Base-by-base conservation (phyloP, 2,888 invertebrate species). In the Tholera decimalis region DNA sequence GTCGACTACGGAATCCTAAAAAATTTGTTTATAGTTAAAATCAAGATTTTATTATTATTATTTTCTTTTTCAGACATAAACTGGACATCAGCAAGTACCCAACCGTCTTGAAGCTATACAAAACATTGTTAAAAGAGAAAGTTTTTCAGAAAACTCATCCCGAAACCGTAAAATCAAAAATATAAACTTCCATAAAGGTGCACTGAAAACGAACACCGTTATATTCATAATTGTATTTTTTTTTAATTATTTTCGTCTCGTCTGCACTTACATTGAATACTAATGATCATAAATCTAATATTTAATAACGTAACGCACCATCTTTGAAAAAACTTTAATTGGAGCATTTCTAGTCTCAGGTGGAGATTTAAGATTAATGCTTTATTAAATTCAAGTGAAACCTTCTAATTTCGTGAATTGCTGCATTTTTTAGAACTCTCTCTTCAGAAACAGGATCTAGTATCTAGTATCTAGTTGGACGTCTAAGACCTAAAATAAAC, bases 61-160 rank as follows among this genome's bases (percentile, higher is more conserved):
- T 46, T 30, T 20, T 83, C 49, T 41, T 39, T 93, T 91, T 35
- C 91, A 95, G 95, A 66, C 86, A 89, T 69, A 82, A 88, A 51
- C 65, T 94, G 65, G 88, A 89, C 66, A 78, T 93, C 37, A 77
- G 67, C 46, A 88, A 89, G 56, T 94, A 90, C 71, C 91, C 92
- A 18, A 92, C 85, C 15, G 77, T 93, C 33, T 83, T 83, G 13
- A 90, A 84, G 76, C 74, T 95, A 3, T 93, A 91, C 80, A 83
- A 89, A 39, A 85, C 79, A 26, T 83, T 96, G 61, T 73, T 92
- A 49, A 86, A 90, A 46, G 90, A 94, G 77, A 80, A 91, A 58
- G 56, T 90, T 20, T 92, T 95, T 71, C 77, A 84, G 57, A 83
- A 88, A 64, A 94, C 93, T 13, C 95, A 93, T 69, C 95, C 95